phyloP scores from a whole-genome alignment of 2,113 vertebrate species.

The Platysteira castanea region DNA sequence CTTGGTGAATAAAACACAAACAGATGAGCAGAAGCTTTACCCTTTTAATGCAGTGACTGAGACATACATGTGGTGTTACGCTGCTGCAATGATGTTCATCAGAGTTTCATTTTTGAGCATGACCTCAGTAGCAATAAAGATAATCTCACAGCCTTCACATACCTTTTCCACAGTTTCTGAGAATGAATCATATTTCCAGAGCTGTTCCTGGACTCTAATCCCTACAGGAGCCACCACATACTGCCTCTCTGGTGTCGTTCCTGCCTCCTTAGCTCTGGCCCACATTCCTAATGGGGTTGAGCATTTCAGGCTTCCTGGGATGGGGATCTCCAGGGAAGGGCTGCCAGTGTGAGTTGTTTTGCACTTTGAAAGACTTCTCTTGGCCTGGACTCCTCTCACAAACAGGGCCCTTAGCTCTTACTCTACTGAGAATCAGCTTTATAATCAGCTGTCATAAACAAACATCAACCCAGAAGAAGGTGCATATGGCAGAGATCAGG shows the following conservation, averaged over 20 bases:
- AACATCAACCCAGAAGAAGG: not conserved
- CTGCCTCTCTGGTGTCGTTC: not conserved
- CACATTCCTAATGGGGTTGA: not conserved
- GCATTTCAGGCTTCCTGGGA: not conserved
- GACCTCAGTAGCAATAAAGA: not conserved
- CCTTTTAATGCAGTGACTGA: not conserved
- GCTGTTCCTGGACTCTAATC: not conserved
- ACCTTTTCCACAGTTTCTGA: not conserved
- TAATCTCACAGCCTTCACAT: not conserved
- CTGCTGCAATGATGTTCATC: not conserved
- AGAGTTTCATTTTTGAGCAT: not conserved
- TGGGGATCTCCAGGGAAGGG: not conserved
- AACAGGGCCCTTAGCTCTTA: not conserved
- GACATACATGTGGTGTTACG: accelerated
- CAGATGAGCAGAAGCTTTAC: not conserved
- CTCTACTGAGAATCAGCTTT: not conserved
- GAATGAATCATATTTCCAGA: not conserved
- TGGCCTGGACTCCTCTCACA: not conserved
- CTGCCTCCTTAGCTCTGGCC: not conserved
- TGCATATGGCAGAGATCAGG: not conserved
- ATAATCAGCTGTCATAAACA: not conserved
- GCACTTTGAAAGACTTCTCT: not conserved
- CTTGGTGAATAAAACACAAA: not conserved
- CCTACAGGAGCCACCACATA: accelerated
- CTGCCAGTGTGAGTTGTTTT: not conserved